Evolutionary conservation across 2,113 vertebrate genomes (phyloP).

Genomic region (Phyllostomus discolor): DNA sequence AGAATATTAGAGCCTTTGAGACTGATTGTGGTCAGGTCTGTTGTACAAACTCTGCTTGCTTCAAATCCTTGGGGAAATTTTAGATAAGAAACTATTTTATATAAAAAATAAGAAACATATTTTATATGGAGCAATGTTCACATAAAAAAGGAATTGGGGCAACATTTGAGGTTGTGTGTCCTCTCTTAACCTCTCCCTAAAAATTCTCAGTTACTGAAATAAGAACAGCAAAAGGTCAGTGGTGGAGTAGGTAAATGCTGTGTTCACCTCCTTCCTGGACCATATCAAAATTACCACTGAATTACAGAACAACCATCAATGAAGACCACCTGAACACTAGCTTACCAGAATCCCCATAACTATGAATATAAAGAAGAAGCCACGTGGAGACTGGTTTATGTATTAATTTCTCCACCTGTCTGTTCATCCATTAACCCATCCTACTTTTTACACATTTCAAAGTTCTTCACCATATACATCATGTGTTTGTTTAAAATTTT

Average conservation of each 20-base stretch:
- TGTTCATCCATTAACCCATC: background rate
- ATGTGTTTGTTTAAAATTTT: background rate
- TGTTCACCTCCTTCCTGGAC: background rate
- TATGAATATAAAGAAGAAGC: background rate
- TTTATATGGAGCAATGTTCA: constrained; percentile 25
- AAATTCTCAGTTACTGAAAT: constrained; percentile 57
- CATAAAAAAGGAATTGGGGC: constrained; percentile 63
- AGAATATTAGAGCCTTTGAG: constrained; percentile 67
- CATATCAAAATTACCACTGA: background rate
- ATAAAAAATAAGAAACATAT: too few relatives aligned
- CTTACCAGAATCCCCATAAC: background rate
- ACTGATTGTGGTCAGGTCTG: constrained; percentile 68
- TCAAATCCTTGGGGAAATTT: constrained; percentile 66
- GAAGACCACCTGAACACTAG: background rate
- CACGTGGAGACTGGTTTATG: background rate
- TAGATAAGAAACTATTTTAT: constrained; percentile 62
- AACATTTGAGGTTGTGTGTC: constrained; percentile 65
- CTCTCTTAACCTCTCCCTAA: constrained; percentile 39
- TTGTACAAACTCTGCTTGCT: constrained; percentile 59
- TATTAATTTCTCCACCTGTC: background rate
- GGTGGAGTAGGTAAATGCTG: background rate
- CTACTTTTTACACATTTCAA: background rate
- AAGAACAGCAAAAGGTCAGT: background rate
- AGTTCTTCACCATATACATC: background rate
- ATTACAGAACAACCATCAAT: background rate